phyloP scores from a whole-genome alignment of 1,140 invertebrate genomes.

The Sipha flava region DNA sequence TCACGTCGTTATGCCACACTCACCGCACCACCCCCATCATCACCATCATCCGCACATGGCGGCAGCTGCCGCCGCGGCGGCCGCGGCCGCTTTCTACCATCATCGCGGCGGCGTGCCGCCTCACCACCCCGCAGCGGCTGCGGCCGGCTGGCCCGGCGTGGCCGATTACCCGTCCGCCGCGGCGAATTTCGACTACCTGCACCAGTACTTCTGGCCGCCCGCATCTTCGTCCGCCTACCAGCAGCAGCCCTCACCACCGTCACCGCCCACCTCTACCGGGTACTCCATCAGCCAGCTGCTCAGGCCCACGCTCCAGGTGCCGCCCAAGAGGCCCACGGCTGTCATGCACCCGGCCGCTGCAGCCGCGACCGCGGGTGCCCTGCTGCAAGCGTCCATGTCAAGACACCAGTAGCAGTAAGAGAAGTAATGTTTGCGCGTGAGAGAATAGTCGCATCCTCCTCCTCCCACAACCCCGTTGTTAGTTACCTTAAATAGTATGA shows the following conservation, averaged over 20 bases:
- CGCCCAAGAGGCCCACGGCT: constrained; percentile 15
- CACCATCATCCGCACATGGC: constrained; percentile 42
- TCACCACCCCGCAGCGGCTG: constrained; percentile 36
- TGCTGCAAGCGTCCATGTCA: background rate
- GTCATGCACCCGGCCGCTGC: constrained; percentile 1
- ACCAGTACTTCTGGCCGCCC: constrained; percentile 18
- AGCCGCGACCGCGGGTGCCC: background rate
- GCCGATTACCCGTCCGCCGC: constrained; percentile 2
- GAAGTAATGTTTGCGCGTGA: too few relatives aligned
- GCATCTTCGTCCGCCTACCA: background rate
- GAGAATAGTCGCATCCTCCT: too few relatives aligned
- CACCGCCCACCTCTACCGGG: background rate
- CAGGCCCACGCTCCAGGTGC: background rate
- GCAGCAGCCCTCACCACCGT: background rate
- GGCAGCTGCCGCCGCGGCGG: constrained; percentile 39
- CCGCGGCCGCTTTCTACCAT: constrained; percentile 45
- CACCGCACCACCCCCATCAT: constrained; percentile 47
- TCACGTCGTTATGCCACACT: constrained; percentile 42
- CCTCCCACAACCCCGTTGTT: too few relatives aligned
- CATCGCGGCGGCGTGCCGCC: constrained; percentile 40
- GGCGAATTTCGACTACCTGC: constrained; percentile 1
- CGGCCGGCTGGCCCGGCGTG: background rate
- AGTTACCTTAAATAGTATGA: too few relatives aligned
- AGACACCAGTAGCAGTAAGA: constrained; percentile 2
- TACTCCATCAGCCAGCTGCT: constrained; percentile 22